Evolutionary conservation across 2,797 vertebrate species (phyloP).

Genomic region (Brachymystax lenok): DNA sequence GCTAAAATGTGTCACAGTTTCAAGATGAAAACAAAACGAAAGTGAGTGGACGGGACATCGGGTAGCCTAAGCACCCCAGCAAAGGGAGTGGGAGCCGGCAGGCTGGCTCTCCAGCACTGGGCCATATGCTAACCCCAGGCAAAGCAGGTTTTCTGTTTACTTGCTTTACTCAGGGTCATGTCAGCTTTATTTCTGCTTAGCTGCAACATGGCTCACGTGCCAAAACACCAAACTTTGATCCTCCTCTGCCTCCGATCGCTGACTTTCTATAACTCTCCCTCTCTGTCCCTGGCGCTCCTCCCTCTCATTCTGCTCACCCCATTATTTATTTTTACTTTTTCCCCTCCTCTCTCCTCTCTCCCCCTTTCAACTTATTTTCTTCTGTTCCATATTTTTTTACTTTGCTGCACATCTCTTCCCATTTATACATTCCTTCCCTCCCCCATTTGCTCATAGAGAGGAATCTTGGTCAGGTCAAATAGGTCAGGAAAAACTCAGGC

Average conservation of each 20-base stretch:
- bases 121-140: no score
- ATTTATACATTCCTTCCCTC: neutral
- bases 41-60: no score
- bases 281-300: neutral
- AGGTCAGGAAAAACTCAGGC: neutral
- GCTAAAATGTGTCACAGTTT: no score
- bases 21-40: no score
- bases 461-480: neutral
- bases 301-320: no score
- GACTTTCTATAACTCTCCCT: neutral
- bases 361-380: neutral
- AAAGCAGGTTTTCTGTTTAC: constrained; percentile 76
- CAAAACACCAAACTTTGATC: constrained; percentile 53
- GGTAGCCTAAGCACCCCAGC: no score
- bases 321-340: neutral
- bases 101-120: no score
- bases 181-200: constrained; percentile 75
- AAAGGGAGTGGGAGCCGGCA: no score
- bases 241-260: constrained; percentile 5
- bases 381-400: no score
- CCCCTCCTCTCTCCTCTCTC: neutral
- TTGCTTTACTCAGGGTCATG: constrained; percentile 77
- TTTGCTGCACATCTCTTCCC: neutral
- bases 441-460: neutral
- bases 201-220: constrained; percentile 71